These are phyloP conservation scores for Zalophus californianus DNA, from an alignment of 2,797 vertebrate species.

Conservation along the genomic window DNA sequence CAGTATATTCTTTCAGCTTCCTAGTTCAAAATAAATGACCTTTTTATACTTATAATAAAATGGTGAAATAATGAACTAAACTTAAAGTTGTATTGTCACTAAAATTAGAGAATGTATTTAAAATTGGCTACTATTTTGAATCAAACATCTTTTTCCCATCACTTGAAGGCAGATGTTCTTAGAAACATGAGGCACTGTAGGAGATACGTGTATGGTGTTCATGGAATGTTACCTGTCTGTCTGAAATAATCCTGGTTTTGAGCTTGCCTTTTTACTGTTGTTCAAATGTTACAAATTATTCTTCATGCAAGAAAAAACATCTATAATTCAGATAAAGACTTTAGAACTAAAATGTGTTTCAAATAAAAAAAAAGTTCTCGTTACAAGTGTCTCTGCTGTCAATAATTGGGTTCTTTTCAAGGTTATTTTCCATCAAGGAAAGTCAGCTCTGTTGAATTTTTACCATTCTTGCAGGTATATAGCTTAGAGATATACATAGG, in stretches of 20 bases:
- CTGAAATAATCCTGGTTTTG: neutral
- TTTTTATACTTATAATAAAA: slow-evolving; percentile 15
- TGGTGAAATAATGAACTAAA: slow-evolving; percentile 14
- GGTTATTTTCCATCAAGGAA: neutral
- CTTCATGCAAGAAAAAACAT: neutral
- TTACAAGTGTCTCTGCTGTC: neutral
- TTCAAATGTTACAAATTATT: neutral
- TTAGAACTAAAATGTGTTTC: slow-evolving; percentile 31
- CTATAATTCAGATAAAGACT: neutral
- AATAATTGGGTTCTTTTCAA: neutral
- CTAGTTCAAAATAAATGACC: slow-evolving; percentile 13
- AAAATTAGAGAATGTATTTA: neutral
- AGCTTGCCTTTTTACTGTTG: neutral
- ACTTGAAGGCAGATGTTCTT: neutral
- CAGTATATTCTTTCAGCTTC: neutral
- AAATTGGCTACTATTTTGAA: neutral
- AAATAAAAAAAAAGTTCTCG: neutral
- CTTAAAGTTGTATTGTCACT: neutral
- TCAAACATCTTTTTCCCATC: neutral
- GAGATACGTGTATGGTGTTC: neutral
- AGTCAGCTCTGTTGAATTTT: neutral
- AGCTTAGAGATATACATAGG: neutral
- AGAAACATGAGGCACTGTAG: neutral
- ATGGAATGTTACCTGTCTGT: neutral
- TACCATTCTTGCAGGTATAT: neutral